Percentiles rank a stretch among this genome's conserved stretches.
Conservation (phyloP, 2,888 invertebrate species). For the Plemyria rubiginata region DNA sequence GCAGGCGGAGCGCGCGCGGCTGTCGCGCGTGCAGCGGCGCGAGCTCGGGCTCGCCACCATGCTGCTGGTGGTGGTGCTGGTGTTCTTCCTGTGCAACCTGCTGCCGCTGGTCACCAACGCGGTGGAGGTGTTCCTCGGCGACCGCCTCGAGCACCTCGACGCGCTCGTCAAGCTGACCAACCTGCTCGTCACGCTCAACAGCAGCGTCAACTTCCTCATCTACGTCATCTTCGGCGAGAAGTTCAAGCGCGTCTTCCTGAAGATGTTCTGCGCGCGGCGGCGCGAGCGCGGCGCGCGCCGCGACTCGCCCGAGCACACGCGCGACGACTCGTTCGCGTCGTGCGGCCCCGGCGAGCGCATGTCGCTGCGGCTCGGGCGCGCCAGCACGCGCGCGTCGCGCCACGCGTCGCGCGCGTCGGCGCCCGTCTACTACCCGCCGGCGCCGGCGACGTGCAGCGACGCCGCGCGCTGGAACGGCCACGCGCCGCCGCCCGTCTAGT, state of each 20-base stretch:
- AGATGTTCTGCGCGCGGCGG: conserved; percentile 89
- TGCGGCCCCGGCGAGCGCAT: conserved; percentile 92
- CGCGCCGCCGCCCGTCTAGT: conserved; percentile 38
- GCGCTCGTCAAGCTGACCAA: conserved; percentile 93
- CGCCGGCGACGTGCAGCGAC: conserved; percentile 59
- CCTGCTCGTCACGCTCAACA: conserved; percentile 97
- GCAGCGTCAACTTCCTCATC: conserved; percentile 98
- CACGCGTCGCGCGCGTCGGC: conserved; percentile 83
- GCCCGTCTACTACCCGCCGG: conserved; percentile 54
- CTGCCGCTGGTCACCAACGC: conserved; percentile 94
- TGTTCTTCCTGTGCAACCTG: conserved; percentile 97
- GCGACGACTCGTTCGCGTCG: conserved; percentile 93
- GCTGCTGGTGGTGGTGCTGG: conserved; percentile 96
- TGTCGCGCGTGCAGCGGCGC: conserved; percentile 94
- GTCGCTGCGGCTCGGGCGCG: conserved; percentile 85
- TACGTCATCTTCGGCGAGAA: conserved; percentile 99
- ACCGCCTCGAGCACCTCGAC: conserved; percentile 77
- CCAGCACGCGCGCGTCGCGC: conserved; percentile 87
- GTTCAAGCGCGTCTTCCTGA: conserved; percentile 94
- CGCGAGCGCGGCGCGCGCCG: conserved; percentile 81
- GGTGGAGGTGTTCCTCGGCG: conserved; percentile 89
- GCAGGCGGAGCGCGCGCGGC: conserved; percentile 94
- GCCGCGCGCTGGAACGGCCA: conserved; percentile 60
- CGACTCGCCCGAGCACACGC: conserved; percentile 88
- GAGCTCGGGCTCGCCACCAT: conserved; percentile 98